These are phyloP conservation scores for Heliconius hortense DNA, from an alignment of 2,888 invertebrate species.

Conservation along the genomic window DNA sequence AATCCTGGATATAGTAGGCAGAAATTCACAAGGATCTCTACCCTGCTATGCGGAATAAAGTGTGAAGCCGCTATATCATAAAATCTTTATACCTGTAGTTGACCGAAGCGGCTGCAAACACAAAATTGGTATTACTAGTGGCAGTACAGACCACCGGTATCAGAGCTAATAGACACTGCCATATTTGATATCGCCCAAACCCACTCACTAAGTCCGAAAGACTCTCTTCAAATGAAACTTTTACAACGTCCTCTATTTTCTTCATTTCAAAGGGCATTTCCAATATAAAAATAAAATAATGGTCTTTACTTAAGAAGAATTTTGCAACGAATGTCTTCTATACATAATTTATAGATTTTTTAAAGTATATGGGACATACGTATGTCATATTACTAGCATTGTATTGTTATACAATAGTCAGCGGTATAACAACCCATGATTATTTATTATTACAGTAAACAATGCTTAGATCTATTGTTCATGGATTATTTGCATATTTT, in stretches of 20 bases:
- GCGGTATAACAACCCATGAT: slow-evolving; percentile 17
- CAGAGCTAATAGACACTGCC: slow-evolving; percentile 66
- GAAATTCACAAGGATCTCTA: too few species aligned
- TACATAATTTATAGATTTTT: neutral
- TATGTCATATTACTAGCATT: neutral
- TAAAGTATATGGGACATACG: slow-evolving; percentile 2
- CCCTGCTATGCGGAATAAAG: too few species aligned
- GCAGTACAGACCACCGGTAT: slow-evolving; percentile 74
- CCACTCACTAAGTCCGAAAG: slow-evolving; percentile 55
- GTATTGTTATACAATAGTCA: slow-evolving; percentile 15
- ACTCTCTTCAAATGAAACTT: slow-evolving; percentile 37
- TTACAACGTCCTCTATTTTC: slow-evolving; percentile 26
- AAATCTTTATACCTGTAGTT: slow-evolving; percentile 69
- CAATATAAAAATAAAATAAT: neutral
- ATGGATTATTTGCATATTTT: neutral
- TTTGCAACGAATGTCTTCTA: neutral
- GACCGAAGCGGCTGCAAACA: slow-evolving; percentile 73
- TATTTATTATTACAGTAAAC: slow-evolving; percentile 9
- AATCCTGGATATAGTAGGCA: too few species aligned
- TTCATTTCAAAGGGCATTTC: slow-evolving; percentile 31
- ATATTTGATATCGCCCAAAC: slow-evolving; percentile 72
- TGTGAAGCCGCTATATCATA: too few species aligned
- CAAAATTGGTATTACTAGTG: slow-evolving; percentile 73
- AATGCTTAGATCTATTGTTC: slow-evolving; percentile 6
- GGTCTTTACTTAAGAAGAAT: neutral